Percentiles rank a stretch among this genome's conserved stretches.
phyloP scores from a whole-genome alignment of 2,797 vertebrate species.

The Epinephelus awoara region DNA sequence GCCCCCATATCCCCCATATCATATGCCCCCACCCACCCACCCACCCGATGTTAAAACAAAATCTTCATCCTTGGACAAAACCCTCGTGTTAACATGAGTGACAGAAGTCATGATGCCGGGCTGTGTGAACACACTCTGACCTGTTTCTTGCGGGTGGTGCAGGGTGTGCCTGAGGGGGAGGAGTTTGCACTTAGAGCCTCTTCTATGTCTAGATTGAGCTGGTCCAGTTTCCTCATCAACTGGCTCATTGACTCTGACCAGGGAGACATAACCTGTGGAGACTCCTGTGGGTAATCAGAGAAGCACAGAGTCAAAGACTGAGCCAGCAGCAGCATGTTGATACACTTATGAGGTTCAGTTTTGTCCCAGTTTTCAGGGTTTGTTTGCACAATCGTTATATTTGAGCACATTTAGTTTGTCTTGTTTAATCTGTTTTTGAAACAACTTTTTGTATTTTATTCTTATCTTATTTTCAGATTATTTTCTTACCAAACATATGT shows the following conservation, averaged over 20 bases:
- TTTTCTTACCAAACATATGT: background rate
- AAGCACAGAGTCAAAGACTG: background rate
- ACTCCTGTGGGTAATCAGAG: slow-evolving; percentile 67
- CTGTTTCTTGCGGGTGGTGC: slow-evolving; percentile 80
- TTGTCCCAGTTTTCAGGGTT: background rate
- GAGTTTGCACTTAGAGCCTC: slow-evolving; percentile 89
- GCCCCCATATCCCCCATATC: no score
- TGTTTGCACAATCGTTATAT: background rate
- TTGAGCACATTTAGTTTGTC: background rate
- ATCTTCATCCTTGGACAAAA: background rate
- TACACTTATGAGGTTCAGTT: background rate
- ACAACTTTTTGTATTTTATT: background rate
- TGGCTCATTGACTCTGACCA: slow-evolving; percentile 90
- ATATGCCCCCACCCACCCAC: no score
- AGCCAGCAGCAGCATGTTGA: background rate
- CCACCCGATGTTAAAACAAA: no score
- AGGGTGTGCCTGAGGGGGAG: slow-evolving; percentile 87
- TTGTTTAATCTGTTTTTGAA: background rate
- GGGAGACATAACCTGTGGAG: slow-evolving; percentile 81
- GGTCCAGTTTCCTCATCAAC: slow-evolving; percentile 91
- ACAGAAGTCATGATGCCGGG: slow-evolving; percentile 30
- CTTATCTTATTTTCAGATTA: background rate
- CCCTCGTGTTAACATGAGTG: background rate
- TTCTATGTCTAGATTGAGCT: slow-evolving; percentile 91
- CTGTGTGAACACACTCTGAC: slow-evolving; percentile 69